phyloP scores from a whole-genome alignment of 2,888 invertebrate species.

The Cyclophora punctaria region DNA sequence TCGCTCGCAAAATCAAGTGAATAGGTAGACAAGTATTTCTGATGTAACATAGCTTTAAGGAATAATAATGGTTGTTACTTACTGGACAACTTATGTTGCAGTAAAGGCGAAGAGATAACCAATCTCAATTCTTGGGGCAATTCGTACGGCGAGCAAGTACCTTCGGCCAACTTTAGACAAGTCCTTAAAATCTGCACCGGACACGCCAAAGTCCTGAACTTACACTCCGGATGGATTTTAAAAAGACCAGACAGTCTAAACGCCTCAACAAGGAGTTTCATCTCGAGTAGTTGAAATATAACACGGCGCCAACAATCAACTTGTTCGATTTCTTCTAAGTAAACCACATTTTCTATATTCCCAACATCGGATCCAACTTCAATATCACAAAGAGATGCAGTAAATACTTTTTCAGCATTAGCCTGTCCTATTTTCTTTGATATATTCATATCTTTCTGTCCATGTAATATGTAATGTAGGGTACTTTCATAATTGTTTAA shows the following conservation, averaged over 20 bases:
- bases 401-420: slow-evolving; percentile 50
- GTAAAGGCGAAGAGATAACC: slow-evolving; percentile 60
- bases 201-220: slow-evolving; percentile 49
- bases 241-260: slow-evolving; percentile 75
- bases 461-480: slow-evolving; percentile 48
- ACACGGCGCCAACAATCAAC: slow-evolving; percentile 62
- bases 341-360: slow-evolving; percentile 52
- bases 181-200: slow-evolving; percentile 76
- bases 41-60: not conserved
- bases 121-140: slow-evolving; percentile 78
- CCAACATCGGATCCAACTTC: slow-evolving; percentile 62
- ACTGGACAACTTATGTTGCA: slow-evolving; percentile 56
- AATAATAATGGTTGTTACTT: slow-evolving; percentile 16
- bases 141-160: slow-evolving; percentile 75
- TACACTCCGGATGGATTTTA: slow-evolving; percentile 55
- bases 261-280: slow-evolving; percentile 75
- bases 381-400: slow-evolving; percentile 53
- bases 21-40: not conserved
- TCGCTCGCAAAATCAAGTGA: no score
- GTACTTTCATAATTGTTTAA: slow-evolving; percentile 52
- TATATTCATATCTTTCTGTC: slow-evolving; percentile 47
- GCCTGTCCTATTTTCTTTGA: slow-evolving; percentile 42
- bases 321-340: slow-evolving; percentile 52
- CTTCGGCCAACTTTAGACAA: slow-evolving; percentile 79
- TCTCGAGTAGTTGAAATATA: slow-evolving; percentile 71